Conservation (phyloP, 2,113 vertebrate genomes). For the Catharus bicknelli region DNA sequence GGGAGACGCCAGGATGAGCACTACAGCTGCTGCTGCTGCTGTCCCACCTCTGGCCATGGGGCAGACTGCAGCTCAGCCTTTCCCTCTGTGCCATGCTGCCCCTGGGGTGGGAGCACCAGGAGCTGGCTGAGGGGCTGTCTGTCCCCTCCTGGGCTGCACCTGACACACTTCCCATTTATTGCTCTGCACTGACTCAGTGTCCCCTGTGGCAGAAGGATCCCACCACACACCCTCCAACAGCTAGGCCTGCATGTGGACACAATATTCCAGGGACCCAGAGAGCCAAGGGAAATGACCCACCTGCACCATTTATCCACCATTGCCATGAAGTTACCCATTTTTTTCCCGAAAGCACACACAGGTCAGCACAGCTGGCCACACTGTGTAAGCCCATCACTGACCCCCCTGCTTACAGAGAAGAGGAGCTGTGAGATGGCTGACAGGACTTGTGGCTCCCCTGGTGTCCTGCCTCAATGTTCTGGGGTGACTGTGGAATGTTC, state of each 20-base stretch:
- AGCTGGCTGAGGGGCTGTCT: background rate
- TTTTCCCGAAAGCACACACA: background rate
- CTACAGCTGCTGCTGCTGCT: background rate
- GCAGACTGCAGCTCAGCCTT: background rate
- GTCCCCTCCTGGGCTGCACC: background rate
- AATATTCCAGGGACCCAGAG: accelerated
- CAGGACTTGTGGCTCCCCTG: accelerated
- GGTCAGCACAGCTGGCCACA: background rate
- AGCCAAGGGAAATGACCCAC: background rate
- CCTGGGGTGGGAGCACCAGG: background rate
- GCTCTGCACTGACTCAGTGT: background rate
- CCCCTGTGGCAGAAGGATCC: background rate
- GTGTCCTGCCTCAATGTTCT: background rate
- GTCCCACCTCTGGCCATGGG: background rate
- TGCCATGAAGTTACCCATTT: background rate
- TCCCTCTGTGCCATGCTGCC: background rate
- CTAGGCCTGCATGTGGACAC: background rate
- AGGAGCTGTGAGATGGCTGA: background rate
- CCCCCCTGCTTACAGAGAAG: accelerated
- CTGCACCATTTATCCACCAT: background rate
- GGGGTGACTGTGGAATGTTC: background rate
- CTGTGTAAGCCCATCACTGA: background rate
- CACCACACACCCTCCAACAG: background rate
- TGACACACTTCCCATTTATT: background rate
- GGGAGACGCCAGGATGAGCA: background rate